phyloP scores from a whole-genome alignment of 35 echinoderm and acorn worm species.

The Hemicentrotus pulcherrimus region DNA sequence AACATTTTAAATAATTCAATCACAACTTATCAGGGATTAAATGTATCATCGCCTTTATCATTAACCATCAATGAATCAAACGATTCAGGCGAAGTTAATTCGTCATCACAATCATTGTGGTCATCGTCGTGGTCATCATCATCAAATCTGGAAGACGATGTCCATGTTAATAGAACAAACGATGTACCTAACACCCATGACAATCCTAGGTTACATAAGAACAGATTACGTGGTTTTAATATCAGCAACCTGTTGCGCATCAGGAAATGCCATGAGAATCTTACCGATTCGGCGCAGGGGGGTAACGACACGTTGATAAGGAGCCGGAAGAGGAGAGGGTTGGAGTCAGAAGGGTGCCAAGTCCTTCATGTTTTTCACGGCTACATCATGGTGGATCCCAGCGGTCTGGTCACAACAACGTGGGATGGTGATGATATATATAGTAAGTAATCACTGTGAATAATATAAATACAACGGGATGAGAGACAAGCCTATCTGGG shows the following conservation, averaged over 20 bases:
- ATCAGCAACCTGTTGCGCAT: not conserved
- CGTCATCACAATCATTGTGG: not conserved
- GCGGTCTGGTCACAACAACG: not conserved
- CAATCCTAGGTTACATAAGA: not conserved
- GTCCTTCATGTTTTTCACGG: not conserved
- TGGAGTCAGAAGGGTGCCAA: not conserved
- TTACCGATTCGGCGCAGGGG: not conserved
- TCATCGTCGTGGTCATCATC: not conserved
- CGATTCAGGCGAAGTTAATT: not conserved
- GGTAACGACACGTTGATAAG: not conserved
- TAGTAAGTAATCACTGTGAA: slow-evolving; percentile 18
- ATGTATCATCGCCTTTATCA: not conserved
- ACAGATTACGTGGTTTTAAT: not conserved
- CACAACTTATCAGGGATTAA: not conserved
- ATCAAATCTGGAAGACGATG: not conserved
- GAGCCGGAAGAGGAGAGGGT: not conserved
- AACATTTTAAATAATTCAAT: not conserved
- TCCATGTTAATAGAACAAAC: not conserved
- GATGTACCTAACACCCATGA: not conserved
- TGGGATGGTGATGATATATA: not conserved
- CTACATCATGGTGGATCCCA: not conserved
- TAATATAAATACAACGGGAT: too few species aligned
- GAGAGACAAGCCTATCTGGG: too few species aligned
- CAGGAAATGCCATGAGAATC: not conserved
- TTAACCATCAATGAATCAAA: slow-evolving; percentile 5